Evolutionary conservation across 2,888 invertebrate species (phyloP).

Genomic region (Cotesia congregata): DNA sequence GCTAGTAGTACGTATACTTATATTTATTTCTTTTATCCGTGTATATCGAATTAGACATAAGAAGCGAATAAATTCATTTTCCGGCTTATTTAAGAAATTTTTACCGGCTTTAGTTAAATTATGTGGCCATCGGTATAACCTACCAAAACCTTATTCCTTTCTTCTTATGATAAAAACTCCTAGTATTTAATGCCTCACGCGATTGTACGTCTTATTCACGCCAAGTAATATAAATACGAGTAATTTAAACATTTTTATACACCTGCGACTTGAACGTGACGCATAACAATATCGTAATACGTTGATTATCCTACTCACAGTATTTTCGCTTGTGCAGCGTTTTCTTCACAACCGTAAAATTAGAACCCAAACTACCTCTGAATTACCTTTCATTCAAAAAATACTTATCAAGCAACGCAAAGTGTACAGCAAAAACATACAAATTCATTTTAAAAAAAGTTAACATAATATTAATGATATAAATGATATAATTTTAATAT

Average conservation of each 20-base stretch:
- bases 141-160: slow-evolving; percentile 11
- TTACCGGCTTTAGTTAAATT: slow-evolving; percentile 14
- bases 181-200: slow-evolving; percentile 53
- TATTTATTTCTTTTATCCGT: slow-evolving; percentile 43
- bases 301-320: slow-evolving; percentile 67
- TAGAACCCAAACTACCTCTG: slow-evolving; percentile 61
- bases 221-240: slow-evolving; percentile 50
- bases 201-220: slow-evolving; percentile 56
- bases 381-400: slow-evolving; percentile 17
- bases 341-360: slow-evolving; percentile 68
- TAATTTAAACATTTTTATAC: slow-evolving; percentile 50
- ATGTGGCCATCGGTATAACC: slow-evolving; percentile 22
- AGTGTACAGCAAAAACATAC: slow-evolving; percentile 12
- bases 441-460: not conserved
- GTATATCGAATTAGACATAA: slow-evolving; percentile 49
- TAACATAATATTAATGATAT: too few relatives aligned
- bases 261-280: slow-evolving; percentile 49
- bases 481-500: too few relatives aligned
- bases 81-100: slow-evolving; percentile 46
- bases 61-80: slow-evolving; percentile 46
- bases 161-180: slow-evolving; percentile 11
- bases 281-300: slow-evolving; percentile 61
- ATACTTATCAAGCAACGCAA: slow-evolving; percentile 27
- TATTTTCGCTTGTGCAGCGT: slow-evolving; percentile 70
- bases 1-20: slow-evolving; percentile 63